Conservation (phyloP, 2,797 vertebrate species). For the Acanthornis magna region DNA sequence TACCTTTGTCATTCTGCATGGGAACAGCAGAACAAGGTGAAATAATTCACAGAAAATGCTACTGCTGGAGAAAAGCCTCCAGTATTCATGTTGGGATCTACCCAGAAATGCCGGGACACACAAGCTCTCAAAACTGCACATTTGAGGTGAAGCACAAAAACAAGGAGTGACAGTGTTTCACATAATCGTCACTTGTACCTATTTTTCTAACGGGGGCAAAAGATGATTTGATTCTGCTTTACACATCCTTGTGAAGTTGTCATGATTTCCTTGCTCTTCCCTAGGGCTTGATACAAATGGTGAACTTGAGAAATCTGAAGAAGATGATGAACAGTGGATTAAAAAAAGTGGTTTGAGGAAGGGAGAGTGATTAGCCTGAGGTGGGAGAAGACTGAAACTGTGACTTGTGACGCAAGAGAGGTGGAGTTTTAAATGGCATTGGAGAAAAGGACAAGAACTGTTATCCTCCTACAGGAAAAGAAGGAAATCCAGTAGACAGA, state of each 20-base stretch:
- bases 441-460: not conserved
- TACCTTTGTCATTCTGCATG: not conserved
- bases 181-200: not conserved
- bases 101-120: not conserved
- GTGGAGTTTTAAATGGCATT: not conserved
- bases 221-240: not conserved
- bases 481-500: not conserved
- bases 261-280: not conserved
- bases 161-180: not conserved
- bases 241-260: not conserved
- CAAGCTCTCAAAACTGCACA: not conserved
- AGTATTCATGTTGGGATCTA: not conserved
- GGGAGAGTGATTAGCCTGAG: not conserved
- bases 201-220: not conserved
- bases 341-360: not conserved
- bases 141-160: not conserved
- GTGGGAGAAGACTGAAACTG: not conserved
- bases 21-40: not conserved
- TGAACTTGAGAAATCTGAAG: not conserved
- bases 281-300: not conserved
- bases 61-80: not conserved
- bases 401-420: not conserved
- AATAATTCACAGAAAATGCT: not conserved
- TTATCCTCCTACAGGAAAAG: not conserved
- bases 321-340: not conserved